These are phyloP conservation scores for Tribolium freemani DNA, from an alignment of 2,888 invertebrate species.

Conservation along the genomic window DNA sequence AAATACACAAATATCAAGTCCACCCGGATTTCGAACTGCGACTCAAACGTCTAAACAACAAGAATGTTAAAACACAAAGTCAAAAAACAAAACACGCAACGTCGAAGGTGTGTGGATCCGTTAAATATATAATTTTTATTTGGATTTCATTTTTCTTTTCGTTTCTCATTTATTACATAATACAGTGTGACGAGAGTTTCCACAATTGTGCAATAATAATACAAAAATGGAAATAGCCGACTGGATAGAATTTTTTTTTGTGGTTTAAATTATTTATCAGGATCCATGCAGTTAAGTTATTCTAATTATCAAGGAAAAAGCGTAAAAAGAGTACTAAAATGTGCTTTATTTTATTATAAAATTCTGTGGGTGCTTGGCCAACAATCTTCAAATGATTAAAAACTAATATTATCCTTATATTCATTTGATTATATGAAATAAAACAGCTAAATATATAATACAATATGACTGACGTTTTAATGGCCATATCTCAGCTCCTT, in stretches of 20 bases:
- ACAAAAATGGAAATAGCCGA: neutral
- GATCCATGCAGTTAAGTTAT: constrained; percentile 26
- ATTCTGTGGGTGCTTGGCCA: constrained; percentile 59
- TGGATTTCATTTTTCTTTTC: constrained; percentile 21
- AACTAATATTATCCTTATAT: constrained; percentile 59
- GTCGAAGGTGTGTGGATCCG: constrained; percentile 34
- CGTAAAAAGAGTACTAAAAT: constrained; percentile 43
- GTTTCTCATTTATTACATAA: constrained; percentile 9
- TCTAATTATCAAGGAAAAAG: constrained; percentile 5
- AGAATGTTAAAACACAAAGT: constrained; percentile 61
- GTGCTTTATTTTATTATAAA: constrained; percentile 53
- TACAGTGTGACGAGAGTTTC: constrained; percentile 7
- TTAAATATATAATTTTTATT: constrained; percentile 22
- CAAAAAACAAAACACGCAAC: constrained; percentile 11
- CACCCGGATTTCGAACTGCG: constrained; percentile 66
- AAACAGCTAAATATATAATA: constrained; percentile 59
- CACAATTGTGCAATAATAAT: constrained; percentile 34
- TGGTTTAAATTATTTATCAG: constrained; percentile 13
- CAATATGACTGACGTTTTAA: constrained; percentile 25
- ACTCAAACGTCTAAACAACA: constrained; percentile 65
- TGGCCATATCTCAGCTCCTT: neutral
- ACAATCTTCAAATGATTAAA: constrained; percentile 53
- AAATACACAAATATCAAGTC: constrained; percentile 66
- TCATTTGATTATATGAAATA: constrained; percentile 60
- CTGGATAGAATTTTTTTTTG: constrained; percentile 2